Evolutionary conservation across 2,888 invertebrate genomes (phyloP).

Genomic region (Brachyopa scutellaris): DNA sequence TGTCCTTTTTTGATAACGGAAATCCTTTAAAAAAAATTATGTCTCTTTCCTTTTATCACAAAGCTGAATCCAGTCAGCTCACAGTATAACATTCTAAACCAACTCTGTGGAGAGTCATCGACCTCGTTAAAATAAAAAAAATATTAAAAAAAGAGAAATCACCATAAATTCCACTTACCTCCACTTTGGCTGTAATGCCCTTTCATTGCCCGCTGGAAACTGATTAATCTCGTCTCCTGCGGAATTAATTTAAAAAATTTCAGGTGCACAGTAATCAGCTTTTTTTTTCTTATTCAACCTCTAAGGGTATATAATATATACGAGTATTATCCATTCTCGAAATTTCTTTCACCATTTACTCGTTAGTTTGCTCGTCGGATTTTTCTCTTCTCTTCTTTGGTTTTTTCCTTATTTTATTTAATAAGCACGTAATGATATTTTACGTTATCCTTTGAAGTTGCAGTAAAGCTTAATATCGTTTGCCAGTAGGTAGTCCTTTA

Average conservation of each 20-base stretch:
- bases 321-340: conserved; percentile 3
- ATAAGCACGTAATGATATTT: conserved; percentile 18
- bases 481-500: conserved; percentile 3
- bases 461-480: conserved; percentile 27
- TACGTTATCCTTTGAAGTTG: conserved; percentile 36
- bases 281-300: neutral
- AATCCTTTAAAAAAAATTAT: too few relatives aligned
- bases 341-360: conserved; percentile 13
- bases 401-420: too few relatives aligned
- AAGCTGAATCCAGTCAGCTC: too few relatives aligned
- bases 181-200: too few relatives aligned
- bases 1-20: too few relatives aligned
- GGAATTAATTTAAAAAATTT: conserved; percentile 31
- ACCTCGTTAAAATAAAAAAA: too few relatives aligned
- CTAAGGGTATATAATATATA: neutral
- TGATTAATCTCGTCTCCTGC: conserved; percentile 25
- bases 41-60: too few relatives aligned
- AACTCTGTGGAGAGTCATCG: too few relatives aligned
- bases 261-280: conserved; percentile 36
- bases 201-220: too few relatives aligned
- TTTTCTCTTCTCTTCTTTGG: neutral
- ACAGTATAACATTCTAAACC: too few relatives aligned
- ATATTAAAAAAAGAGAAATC: too few relatives aligned
- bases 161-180: too few relatives aligned
- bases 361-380: neutral